A percentile compares a stretch with the other conserved stretches of the same genome.
Conservation (phyloP, 2,888 invertebrate genomes). For the Andrena bucephala region DNA sequence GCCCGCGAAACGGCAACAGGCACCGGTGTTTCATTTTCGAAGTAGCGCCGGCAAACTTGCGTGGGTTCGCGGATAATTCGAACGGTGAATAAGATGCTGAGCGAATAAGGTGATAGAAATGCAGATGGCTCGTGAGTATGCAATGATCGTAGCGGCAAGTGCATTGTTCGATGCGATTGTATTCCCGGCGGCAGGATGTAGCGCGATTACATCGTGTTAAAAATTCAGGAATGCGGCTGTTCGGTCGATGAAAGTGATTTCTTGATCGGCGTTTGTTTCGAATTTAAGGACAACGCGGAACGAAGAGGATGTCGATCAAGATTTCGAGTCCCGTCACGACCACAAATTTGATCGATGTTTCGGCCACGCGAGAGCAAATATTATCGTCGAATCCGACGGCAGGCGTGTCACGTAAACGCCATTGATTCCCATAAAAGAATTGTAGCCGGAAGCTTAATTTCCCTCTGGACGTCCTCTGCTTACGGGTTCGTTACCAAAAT, state of each 20-base stretch:
- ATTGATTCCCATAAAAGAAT: constrained; percentile 44
- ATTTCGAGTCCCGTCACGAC: constrained; percentile 30
- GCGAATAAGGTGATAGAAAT: constrained; percentile 48
- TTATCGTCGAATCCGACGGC: constrained; percentile 16
- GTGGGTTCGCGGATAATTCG: background rate
- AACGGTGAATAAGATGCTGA: constrained; percentile 21
- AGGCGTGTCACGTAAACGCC: constrained; percentile 60
- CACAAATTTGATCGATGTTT: constrained; percentile 53
- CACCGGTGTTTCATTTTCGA: background rate
- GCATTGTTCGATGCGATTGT: constrained; percentile 60
- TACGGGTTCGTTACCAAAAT: constrained; percentile 22
- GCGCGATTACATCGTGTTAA: constrained; percentile 21
- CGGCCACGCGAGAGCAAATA: constrained; percentile 36
- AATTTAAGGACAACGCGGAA: background rate
- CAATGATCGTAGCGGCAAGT: constrained; percentile 33
- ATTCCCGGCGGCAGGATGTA: constrained; percentile 45
- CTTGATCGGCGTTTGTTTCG: background rate
- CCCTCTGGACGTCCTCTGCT: constrained; percentile 11
- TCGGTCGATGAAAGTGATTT: background rate
- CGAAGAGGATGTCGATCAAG: background rate
- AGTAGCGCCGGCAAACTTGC: background rate
- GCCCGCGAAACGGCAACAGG: background rate
- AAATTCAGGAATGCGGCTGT: constrained; percentile 48
- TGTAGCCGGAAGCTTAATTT: constrained; percentile 55
- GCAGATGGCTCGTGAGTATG: constrained; percentile 33